phyloP scores from a whole-genome alignment of 2,797 vertebrate species.

The Hydrocynus forskahlii region DNA sequence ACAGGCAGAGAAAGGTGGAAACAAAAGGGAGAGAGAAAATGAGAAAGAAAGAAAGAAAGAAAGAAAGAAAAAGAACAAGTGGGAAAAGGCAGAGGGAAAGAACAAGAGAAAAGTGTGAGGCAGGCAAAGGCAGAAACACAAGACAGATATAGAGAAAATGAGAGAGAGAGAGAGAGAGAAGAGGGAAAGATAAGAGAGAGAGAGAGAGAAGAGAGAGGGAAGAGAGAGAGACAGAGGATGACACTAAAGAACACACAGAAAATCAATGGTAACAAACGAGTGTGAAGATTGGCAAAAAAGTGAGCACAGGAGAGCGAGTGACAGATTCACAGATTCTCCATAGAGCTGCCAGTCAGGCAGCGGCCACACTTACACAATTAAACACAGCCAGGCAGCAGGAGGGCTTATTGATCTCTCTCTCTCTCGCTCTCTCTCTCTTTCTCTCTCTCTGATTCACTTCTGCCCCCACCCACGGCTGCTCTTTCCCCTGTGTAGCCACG shows the following conservation, averaged over 20 bases:
- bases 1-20: too few species aligned
- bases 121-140: not conserved
- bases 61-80: not conserved
- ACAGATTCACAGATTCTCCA: slow-evolving; percentile 70
- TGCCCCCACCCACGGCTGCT: too few species aligned
- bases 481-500: too few species aligned
- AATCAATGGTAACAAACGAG: slow-evolving; percentile 72
- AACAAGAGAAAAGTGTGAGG: not conserved
- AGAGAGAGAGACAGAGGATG: not conserved
- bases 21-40: not conserved
- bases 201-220: not conserved
- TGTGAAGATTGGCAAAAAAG: slow-evolving; percentile 70
- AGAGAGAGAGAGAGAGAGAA: not conserved
- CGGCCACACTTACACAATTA: slow-evolving; percentile 62
- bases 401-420: slow-evolving; percentile 68
- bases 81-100: not conserved
- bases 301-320: slow-evolving; percentile 66
- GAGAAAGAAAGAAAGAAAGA: not conserved
- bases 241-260: slow-evolving; percentile 46
- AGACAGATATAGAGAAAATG: not conserved
- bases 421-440: slow-evolving; percentile 49
- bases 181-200: not conserved
- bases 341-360: slow-evolving; percentile 73
- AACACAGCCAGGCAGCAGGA: slow-evolving; percentile 64
- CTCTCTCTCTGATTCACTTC: slow-evolving; percentile 12